Percentiles rank a stretch among this genome's conserved stretches.
Evolutionary conservation across 1,140 invertebrate species (phyloP).

Genomic region (Euglossa dilemma): DNA sequence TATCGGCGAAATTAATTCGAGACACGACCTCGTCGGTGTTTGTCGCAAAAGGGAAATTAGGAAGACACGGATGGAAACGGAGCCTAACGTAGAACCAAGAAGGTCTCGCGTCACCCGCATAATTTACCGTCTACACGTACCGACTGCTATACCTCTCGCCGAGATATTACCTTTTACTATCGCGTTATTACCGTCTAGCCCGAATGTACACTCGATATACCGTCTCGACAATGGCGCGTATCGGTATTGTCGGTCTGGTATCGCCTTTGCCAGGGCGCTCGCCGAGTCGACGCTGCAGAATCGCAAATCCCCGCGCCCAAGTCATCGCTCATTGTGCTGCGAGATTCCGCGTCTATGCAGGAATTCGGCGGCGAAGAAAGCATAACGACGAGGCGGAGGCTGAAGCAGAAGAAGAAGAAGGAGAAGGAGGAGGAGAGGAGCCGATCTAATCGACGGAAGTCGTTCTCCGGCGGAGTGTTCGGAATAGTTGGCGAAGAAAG

Average conservation of each 20-base stretch:
- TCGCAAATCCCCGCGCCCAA: background rate
- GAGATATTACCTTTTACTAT: conserved; percentile 1
- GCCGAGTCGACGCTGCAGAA: background rate
- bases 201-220: background rate
- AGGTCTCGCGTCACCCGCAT: too few species aligned
- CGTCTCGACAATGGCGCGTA: background rate
- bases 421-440: background rate
- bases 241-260: background rate
- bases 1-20: too few species aligned
- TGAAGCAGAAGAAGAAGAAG: background rate
- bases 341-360: conserved; percentile 5
- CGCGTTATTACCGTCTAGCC: background rate
- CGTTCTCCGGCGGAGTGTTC: conserved; percentile 39
- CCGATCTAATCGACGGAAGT: conserved; percentile 60
- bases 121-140: background rate
- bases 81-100: too few species aligned
- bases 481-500: conserved; percentile 64
- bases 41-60: too few species aligned
- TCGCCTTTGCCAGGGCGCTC: background rate
- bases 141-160: background rate
- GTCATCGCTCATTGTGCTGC: conserved; percentile 9
- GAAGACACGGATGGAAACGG: too few species aligned
- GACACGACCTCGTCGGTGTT: too few species aligned
- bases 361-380: conserved; percentile 8
- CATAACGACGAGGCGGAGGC: background rate